Evolutionary conservation across 2,113 vertebrate genomes (phyloP).

Genomic region (Capreolus pygargus): DNA sequence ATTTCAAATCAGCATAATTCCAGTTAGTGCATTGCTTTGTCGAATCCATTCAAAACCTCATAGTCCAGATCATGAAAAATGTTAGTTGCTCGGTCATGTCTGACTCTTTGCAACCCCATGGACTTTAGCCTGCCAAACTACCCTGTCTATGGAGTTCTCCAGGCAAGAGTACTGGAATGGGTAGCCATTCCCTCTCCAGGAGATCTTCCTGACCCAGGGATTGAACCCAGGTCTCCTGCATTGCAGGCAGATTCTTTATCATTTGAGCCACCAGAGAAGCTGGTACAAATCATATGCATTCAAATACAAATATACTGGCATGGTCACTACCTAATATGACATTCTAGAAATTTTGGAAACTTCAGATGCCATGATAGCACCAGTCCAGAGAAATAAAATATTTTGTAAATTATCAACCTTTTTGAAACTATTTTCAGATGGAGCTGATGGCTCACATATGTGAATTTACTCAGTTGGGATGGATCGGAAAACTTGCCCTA

Average conservation of each 20-base stretch:
- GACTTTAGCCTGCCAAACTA: background rate
- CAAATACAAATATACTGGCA: background rate
- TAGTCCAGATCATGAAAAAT: background rate
- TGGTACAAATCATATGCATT: background rate
- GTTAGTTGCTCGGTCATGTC: background rate
- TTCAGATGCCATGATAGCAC: background rate
- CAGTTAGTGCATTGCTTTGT: background rate
- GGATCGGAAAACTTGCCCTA: background rate
- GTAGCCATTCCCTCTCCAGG: background rate
- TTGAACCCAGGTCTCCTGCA: background rate
- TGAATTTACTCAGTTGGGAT: background rate
- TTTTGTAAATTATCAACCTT: constrained; percentile 7
- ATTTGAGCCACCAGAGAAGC: background rate
- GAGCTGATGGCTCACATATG: background rate
- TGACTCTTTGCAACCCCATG: background rate
- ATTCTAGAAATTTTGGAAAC: background rate
- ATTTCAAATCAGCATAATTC: constrained; percentile 29
- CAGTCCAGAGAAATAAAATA: background rate
- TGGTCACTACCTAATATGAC: background rate
- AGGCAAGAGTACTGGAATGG: background rate
- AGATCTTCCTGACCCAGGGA: background rate
- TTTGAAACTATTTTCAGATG: background rate
- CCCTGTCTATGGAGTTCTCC: background rate
- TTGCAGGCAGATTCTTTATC: background rate
- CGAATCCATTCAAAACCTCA: background rate